These are phyloP conservation scores for Suillia variegata DNA, from an alignment of 2,888 invertebrate species.

Conservation along the genomic window DNA sequence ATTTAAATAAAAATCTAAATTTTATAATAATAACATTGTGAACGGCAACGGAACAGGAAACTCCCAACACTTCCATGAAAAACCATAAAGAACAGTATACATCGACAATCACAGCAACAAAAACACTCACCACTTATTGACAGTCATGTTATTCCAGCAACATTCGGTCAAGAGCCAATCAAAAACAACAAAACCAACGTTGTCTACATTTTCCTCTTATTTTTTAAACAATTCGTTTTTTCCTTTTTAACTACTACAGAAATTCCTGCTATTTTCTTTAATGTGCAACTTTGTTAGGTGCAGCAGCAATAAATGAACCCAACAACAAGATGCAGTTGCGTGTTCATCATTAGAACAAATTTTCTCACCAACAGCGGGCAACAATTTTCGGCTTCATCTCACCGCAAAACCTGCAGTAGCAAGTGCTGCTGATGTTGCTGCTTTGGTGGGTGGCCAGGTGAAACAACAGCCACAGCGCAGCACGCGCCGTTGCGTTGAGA, in stretches of 20 bases:
- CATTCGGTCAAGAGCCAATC: too few relatives aligned
- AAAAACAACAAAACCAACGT: conserved; percentile 5
- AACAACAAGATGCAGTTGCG: conserved; percentile 37
- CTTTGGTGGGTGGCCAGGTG: conserved; percentile 60
- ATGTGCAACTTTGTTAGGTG: neutral
- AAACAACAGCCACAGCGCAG: conserved; percentile 35
- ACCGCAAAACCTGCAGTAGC: conserved; percentile 31
- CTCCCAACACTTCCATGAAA: neutral
- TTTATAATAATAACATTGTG: too few relatives aligned
- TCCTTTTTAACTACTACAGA: conserved; percentile 1
- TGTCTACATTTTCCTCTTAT: too few relatives aligned
- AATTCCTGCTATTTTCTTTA: neutral
- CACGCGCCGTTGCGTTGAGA: conserved; percentile 49
- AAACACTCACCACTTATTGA: conserved; percentile 46
- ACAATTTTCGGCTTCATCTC: conserved; percentile 26
- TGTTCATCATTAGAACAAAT: conserved; percentile 55
- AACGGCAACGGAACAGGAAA: too few relatives aligned
- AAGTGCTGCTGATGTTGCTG: conserved; percentile 25
- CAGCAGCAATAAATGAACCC: conserved; percentile 17
- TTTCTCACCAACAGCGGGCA: conserved; percentile 42
- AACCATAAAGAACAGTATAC: neutral
- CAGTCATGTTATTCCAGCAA: conserved; percentile 36
- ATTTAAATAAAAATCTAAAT: too few relatives aligned
- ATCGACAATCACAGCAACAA: too few relatives aligned
- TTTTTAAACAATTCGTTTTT: neutral